Evolutionary conservation across 2,113 vertebrate species (phyloP).

Genomic region (Phrynosoma platyrhinos): DNA sequence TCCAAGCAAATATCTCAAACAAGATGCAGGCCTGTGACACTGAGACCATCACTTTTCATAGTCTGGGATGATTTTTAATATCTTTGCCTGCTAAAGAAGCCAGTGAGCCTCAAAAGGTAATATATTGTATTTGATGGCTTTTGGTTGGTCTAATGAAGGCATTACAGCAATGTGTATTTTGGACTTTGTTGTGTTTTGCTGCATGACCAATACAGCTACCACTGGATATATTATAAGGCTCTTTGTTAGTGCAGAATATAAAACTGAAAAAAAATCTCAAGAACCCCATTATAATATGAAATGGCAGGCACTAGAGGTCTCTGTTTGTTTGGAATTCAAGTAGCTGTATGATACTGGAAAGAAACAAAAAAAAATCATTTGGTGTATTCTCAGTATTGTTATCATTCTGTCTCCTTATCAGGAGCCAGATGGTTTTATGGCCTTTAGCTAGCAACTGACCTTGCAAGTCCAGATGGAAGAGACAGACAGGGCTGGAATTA

Average conservation of each 20-base stretch:
- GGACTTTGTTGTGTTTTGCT: too few species aligned
- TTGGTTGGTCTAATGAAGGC: too few species aligned
- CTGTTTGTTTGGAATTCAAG: conserved; percentile 2
- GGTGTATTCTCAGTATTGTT: not conserved
- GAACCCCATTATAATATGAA: not conserved
- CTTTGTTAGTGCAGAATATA: not conserved
- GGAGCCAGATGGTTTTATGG: not conserved
- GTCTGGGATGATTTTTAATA: too few species aligned
- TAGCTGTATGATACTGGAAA: not conserved
- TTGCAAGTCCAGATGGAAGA: not conserved
- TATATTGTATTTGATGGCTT: too few species aligned
- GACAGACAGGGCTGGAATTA: not conserved
- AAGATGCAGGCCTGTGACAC: too few species aligned
- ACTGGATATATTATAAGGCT: too few species aligned
- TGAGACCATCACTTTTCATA: too few species aligned
- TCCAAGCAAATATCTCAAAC: too few species aligned
- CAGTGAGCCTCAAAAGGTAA: too few species aligned
- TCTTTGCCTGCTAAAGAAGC: too few species aligned
- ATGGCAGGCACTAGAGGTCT: not conserved
- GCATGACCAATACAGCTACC: too few species aligned
- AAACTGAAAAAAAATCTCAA: not conserved
- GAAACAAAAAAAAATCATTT: not conserved
- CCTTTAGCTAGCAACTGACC: not conserved
- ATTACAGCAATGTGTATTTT: too few species aligned
- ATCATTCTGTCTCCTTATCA: not conserved